Conservation (phyloP, 2,797 vertebrate genomes). For the Gastrophryne carolinensis region DNA sequence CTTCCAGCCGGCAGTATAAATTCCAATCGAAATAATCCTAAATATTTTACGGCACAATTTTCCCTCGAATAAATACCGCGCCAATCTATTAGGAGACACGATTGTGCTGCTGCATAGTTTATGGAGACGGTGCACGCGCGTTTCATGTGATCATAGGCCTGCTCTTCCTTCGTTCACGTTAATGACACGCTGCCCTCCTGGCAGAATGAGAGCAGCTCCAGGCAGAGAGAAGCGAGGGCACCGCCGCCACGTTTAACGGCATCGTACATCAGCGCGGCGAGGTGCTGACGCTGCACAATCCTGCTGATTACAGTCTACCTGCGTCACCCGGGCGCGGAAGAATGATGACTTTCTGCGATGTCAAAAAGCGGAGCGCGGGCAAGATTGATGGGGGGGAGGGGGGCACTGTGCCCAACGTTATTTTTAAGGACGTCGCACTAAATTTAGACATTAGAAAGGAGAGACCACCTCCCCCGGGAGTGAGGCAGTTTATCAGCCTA, state of each 20-base stretch:
- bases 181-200: conserved; percentile 53
- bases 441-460: neutral
- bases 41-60: conserved; percentile 36
- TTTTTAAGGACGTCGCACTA: neutral
- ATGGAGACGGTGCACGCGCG: conserved; percentile 31
- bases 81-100: conserved; percentile 10
- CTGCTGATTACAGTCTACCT: conserved; percentile 37
- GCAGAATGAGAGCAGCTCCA: conserved; percentile 56
- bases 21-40: conserved; percentile 8
- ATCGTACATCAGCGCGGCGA: conserved; percentile 49
- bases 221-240: neutral
- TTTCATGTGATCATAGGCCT: conserved; percentile 30
- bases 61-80: conserved; percentile 20
- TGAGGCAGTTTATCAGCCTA: neutral
- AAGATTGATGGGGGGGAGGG: neutral
- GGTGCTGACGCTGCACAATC: conserved; percentile 52
- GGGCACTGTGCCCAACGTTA: neutral
- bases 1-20: conserved; percentile 2
- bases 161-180: conserved; percentile 29
- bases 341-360: conserved; percentile 12
- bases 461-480: neutral
- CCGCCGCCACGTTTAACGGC: conserved; percentile 39
- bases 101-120: conserved; percentile 52
- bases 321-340: conserved; percentile 35
- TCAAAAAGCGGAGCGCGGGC: neutral